These are phyloP conservation scores for Eulemur coronatus DNA, from an alignment of 2,797 vertebrate species.

Conservation along the genomic window DNA sequence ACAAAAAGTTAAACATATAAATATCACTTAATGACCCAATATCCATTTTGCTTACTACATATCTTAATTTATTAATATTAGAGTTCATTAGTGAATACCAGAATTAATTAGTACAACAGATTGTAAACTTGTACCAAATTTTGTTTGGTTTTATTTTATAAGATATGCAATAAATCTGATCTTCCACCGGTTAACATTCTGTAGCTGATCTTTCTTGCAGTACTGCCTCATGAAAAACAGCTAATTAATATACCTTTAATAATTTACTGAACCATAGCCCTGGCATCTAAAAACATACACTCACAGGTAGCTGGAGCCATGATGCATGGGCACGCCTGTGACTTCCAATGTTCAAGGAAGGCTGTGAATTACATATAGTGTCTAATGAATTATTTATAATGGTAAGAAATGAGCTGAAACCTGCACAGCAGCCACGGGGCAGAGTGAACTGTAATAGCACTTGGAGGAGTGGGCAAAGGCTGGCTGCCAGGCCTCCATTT, in stretches of 20 bases:
- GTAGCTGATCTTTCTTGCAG: slow-evolving; percentile 2
- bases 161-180: slow-evolving; percentile 56
- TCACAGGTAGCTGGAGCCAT: slow-evolving; percentile 40
- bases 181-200: slow-evolving; percentile 34
- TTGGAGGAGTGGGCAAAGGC: not conserved
- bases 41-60: not conserved
- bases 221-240: slow-evolving; percentile 56
- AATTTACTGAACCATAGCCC: slow-evolving; percentile 60
- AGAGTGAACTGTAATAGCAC: not conserved
- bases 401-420: slow-evolving; percentile 49
- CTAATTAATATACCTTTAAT: slow-evolving; percentile 68
- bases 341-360: slow-evolving; percentile 58
- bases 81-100: slow-evolving; percentile 44
- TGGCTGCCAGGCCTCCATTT: not conserved
- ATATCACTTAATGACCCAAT: slow-evolving; percentile 12
- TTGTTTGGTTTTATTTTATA: slow-evolving; percentile 61
- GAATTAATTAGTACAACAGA: slow-evolving; percentile 59
- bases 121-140: slow-evolving; percentile 52
- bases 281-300: slow-evolving; percentile 46
- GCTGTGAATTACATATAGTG: slow-evolving; percentile 47
- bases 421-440: not conserved
- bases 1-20: slow-evolving; percentile 42
- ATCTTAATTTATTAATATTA: slow-evolving; percentile 54
- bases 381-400: slow-evolving; percentile 69
- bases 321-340: slow-evolving; percentile 12